Percentiles rank a stretch among this genome's conserved stretches.
Evolutionary conservation across 2,113 vertebrate genomes (phyloP).

Genomic region (Rhinopomastus cyanomelas): DNA sequence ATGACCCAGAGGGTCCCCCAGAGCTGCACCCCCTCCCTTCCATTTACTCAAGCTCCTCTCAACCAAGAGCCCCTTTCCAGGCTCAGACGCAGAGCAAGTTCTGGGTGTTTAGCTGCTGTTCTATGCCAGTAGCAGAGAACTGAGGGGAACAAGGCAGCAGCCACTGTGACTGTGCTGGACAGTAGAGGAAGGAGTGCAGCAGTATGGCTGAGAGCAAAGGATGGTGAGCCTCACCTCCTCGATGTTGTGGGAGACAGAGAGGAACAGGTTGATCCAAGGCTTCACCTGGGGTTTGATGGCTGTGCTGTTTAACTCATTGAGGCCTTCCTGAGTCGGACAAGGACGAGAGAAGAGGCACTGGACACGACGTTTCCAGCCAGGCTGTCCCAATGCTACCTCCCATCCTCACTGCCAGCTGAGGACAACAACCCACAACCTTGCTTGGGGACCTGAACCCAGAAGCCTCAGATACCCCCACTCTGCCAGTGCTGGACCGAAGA

Average conservation of each 20-base stretch:
- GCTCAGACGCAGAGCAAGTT: neutral
- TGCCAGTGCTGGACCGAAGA: neutral
- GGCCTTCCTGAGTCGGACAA: constrained; percentile 83
- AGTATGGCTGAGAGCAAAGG: neutral
- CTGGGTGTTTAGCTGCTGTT: neutral
- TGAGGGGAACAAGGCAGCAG: accelerated
- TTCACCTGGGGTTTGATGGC: constrained; percentile 96
- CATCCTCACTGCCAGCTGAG: neutral
- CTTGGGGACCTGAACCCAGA: neutral
- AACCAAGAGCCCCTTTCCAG: neutral
- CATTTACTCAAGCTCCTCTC: accelerated
- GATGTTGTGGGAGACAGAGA: constrained; percentile 95
- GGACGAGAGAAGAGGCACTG: neutral
- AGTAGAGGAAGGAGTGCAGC: neutral
- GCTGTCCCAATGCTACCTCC: neutral
- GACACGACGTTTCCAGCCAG: neutral
- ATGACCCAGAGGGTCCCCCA: accelerated
- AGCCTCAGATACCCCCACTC: neutral
- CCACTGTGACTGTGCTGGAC: neutral
- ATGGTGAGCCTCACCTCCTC: constrained; percentile 85
- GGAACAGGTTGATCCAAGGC: constrained; percentile 96
- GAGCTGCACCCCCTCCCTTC: neutral
- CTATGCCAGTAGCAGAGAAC: neutral
- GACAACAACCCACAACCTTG: neutral
- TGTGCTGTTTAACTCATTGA: constrained; percentile 89